Evolutionary conservation across 2,113 vertebrate genomes (phyloP), one percentile per base, ranked within the genome.

Genomic region (Epinephelus lanceolatus): DNA sequence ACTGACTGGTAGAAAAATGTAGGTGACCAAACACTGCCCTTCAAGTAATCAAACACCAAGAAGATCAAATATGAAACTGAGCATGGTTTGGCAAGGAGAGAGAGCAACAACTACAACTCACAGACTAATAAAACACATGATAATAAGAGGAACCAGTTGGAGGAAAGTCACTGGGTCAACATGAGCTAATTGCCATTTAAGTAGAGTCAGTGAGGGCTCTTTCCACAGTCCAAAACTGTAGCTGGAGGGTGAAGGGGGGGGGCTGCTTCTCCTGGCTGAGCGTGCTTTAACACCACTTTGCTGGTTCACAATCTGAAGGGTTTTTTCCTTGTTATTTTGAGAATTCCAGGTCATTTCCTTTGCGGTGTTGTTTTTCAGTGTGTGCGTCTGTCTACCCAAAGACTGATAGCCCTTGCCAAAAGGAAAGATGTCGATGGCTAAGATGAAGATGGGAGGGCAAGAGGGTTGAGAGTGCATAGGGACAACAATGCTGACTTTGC

Each of bases 1-100:
- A 85, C 59, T 55, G 59, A 88, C 83, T 49, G 83, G 73, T 88
- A 90, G 56, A 92, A 91, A 88, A 88, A 88, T 51, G 83, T n/a
- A 87, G 86, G 75, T 69, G 80, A 89, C 83, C 83, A 49, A 91
- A 88, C 90, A 70, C 83, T 89, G 82, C 81, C 90, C 85, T 94
- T 95, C 92, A 94, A 95, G 94, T 95, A 94, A 88, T 93, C 86
- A 78, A 90, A 94, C 87, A 89, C 89, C 83, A 76, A 91, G 68
- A 76, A 91, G 68, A 76, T 86, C 82, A 81, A 89, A 88, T 66
- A 87, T 84, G 81, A 90, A 87, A 91, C 78, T 71, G 80, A 88
- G 87, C 91, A 90, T 82, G 81, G 76, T 76, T 53, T 56, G 59
- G 69, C 12, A 55, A 87, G 84, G 70, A 78, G 51, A 78, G 49